Conservation (phyloP, 2,113 vertebrate species). For the Macaca mulatta region DNA sequence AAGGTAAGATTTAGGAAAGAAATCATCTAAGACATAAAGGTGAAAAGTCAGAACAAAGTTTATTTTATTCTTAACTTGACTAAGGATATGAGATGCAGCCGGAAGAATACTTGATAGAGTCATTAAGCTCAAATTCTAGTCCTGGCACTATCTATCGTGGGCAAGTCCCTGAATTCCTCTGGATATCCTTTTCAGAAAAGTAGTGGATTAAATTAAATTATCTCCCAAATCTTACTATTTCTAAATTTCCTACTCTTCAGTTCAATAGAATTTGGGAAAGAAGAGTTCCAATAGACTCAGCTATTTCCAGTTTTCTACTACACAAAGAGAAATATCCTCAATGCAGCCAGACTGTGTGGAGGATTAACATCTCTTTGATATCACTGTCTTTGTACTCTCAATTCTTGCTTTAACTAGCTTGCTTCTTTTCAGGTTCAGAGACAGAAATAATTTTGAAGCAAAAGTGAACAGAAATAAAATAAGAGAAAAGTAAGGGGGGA, state of each 20-base stretch:
- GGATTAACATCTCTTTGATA: slow-evolving; percentile 7
- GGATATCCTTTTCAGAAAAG: neutral
- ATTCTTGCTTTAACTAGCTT: neutral
- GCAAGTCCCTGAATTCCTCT: neutral
- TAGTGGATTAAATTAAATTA: neutral
- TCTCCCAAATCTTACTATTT: neutral
- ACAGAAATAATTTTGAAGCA: neutral
- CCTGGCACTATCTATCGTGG: neutral
- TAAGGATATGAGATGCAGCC: neutral
- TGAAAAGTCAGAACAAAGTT: neutral
- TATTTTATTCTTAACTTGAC: neutral
- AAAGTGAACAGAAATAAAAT: neutral
- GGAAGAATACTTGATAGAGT: neutral
- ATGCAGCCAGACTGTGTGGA: neutral
- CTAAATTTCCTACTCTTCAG: neutral
- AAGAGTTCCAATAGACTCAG: neutral
- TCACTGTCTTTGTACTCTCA: neutral
- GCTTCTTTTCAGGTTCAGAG: neutral
- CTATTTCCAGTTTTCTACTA: slow-evolving; percentile 13
- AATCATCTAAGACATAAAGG: neutral
- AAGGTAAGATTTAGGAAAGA: neutral
- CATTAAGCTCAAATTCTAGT: neutral
- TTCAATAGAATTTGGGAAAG: neutral
- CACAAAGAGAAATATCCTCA: neutral
- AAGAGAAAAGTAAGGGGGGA: neutral